Evolutionary conservation across 2,888 invertebrate genomes (phyloP), one percentile per base, ranked within the genome.

Genomic region (Vesta saturnalis): DNA sequence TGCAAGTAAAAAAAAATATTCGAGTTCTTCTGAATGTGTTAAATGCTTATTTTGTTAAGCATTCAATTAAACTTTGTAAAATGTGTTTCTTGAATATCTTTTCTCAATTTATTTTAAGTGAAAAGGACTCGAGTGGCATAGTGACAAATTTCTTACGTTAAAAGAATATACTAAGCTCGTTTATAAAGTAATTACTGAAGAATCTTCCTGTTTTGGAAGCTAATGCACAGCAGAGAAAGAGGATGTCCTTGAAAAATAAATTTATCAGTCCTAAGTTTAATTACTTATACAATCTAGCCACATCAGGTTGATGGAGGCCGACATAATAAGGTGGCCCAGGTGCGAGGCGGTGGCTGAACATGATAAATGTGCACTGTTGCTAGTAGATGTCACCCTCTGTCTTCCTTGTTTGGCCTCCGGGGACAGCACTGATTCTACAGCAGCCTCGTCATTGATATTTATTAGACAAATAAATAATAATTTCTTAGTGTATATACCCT

Each of bases 391-490:
- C 76, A 76, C 74, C 76, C 74, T 70, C 65, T 72, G 73, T 67
- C 73, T 69, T 73, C 72, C 72, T 76, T 73, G 73, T 74, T 74
- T 71, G 75, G 69, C 73, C 74, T 74, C 74, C 64, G 73, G 69
- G 72, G 76, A 75, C 66, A 61, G 70, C 73, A 74, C 76, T 71
- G 76, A 72, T 73, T 74, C 72, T 75, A 74, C 54, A 64, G 62
- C 72, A 68, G 65, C 74, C 75, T 77, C 77, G 75, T 77, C 79
- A 81, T 81, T 81, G 81, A 81, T 82, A 82, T 83, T 83, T 83
- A 83, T 83, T 80, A 79, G 80, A 73, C 76, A 76, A 79, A 82
- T 83, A 83, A 83, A 83, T 82, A 82, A 82, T 80, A 82, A 81
- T 82, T 78, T 80, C 79, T 77, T 71, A 70, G 64, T 65, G 71